Conservation (phyloP, 2,113 vertebrate genomes). For the Sinocyclocheilus anophthalmus region DNA sequence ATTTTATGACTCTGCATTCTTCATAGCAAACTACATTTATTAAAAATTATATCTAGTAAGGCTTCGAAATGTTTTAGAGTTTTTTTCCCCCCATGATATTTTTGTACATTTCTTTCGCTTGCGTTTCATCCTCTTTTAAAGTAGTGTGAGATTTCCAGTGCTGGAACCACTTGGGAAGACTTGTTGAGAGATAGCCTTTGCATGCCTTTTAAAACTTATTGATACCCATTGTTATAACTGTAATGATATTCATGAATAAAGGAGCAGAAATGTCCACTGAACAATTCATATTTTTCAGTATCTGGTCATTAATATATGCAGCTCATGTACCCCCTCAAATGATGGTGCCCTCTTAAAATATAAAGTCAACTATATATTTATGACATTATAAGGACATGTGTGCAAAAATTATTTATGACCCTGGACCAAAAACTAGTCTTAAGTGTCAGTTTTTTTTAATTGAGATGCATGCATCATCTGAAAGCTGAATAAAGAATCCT, state of each 20-base stretch:
- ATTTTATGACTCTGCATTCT: background rate
- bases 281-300: background rate
- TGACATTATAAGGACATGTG: too few species aligned
- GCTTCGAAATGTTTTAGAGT: background rate
- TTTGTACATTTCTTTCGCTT: constrained; percentile 44
- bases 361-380: too few species aligned
- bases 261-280: constrained; percentile 47
- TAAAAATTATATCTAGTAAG: background rate
- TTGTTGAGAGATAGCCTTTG: constrained; percentile 67
- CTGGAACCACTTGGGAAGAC: constrained; percentile 75
- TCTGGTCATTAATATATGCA: background rate
- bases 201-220: constrained; percentile 71
- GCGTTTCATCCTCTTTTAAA: constrained; percentile 42
- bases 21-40: background rate
- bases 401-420: too few species aligned
- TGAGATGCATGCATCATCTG: too few species aligned
- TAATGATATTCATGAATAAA: constrained; percentile 67
- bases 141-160: constrained; percentile 74
- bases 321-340: too few species aligned
- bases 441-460: too few species aligned
- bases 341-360: too few species aligned
- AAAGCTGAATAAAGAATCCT: too few species aligned
- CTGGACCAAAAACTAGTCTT: too few species aligned
- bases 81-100: background rate
- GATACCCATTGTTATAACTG: constrained; percentile 32